These are phyloP conservation scores for Heterodera filipjevi DNA, from an alignment of 2,888 invertebrate genomes.

Conservation along the genomic window DNA sequence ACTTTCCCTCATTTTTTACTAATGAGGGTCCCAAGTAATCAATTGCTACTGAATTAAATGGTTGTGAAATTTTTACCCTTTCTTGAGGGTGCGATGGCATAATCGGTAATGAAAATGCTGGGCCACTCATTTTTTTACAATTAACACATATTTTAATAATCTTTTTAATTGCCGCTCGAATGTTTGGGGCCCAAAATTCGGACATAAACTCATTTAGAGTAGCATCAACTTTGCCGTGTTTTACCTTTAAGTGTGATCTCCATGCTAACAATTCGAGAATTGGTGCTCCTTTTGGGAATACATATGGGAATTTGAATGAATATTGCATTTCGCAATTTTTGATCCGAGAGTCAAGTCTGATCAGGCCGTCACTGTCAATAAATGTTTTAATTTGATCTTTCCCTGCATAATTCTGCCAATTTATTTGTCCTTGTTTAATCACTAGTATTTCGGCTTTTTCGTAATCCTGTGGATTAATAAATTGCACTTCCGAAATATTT, in stretches of 20 bases:
- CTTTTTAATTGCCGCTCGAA: slow-evolving; percentile 46
- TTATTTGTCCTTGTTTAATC: neutral
- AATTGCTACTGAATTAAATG: slow-evolving; percentile 62
- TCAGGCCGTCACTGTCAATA: neutral
- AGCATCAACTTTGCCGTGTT: slow-evolving; percentile 50
- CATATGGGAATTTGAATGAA: neutral
- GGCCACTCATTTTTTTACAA: slow-evolving; percentile 53
- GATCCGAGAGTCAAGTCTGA: neutral
- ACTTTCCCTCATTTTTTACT: slow-evolving; percentile 4
- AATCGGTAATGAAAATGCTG: slow-evolving; percentile 45
- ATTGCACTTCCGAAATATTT: neutral
- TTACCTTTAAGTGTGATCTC: slow-evolving; percentile 39
- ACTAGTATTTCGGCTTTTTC: slow-evolving; percentile 5
- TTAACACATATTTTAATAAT: slow-evolving; percentile 51
- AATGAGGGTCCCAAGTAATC: slow-evolving; percentile 66
- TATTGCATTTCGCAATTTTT: neutral
- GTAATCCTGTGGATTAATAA: neutral
- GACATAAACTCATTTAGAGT: slow-evolving; percentile 42
- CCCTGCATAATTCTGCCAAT: neutral
- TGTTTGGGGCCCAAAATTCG: slow-evolving; percentile 61
- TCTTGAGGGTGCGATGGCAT: slow-evolving; percentile 64
- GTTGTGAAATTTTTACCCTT: slow-evolving; percentile 51
- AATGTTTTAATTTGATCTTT: slow-evolving; percentile 1
- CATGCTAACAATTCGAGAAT: neutral
- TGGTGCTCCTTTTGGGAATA: neutral